phyloP scores from a whole-genome alignment of 2,888 invertebrate species.

The Agrenia bidenticulata region DNA sequence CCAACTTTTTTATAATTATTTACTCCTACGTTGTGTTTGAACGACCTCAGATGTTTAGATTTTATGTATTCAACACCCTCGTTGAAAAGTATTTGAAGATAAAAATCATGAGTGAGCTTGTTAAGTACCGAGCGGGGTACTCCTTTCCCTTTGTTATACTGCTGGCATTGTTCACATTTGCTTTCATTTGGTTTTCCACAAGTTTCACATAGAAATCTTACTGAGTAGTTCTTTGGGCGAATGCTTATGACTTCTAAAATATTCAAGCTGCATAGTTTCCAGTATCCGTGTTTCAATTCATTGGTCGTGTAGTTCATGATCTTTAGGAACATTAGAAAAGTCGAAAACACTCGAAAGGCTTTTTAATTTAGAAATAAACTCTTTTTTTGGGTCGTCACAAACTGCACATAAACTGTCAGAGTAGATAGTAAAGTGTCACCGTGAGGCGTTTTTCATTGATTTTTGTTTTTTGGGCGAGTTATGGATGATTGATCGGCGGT shows the following conservation, averaged over 20 bases:
- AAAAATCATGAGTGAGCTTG: background rate
- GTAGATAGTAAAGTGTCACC: no score
- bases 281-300: no score
- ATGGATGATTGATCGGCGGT: no score
- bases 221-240: background rate
- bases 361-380: no score
- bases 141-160: background rate
- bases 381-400: no score
- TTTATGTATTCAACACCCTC: background rate
- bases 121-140: background rate
- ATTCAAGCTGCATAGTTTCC: no score
- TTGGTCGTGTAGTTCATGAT: no score
- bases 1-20: background rate
- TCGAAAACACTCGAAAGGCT: no score
- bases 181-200: background rate
- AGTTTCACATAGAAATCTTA: background rate
- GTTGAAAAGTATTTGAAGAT: background rate
- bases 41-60: background rate
- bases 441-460: no score
- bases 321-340: no score
- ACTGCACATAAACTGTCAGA: no score
- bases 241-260: background rate
- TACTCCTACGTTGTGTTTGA: background rate
- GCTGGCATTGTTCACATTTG: background rate
- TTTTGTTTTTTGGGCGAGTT: no score